Percentiles rank a stretch among this genome's conserved stretches.
Evolutionary conservation across 2,888 invertebrate genomes (phyloP).

Genomic region (Drosophila imparisetae): DNA sequence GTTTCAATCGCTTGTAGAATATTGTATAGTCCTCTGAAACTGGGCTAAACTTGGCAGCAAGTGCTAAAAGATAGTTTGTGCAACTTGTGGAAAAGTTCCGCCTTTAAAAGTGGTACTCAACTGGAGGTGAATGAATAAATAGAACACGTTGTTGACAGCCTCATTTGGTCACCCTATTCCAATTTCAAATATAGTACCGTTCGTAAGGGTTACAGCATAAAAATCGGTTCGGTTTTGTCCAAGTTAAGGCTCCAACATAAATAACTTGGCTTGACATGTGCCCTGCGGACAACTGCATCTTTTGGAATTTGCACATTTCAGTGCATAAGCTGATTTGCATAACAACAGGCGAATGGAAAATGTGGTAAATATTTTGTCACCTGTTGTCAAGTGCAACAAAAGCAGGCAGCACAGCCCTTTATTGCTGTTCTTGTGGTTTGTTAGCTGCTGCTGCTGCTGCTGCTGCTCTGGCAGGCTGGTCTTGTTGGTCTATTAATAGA

Average conservation of each 20-base stretch:
- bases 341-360: slow-evolving; percentile 30
- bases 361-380: slow-evolving; percentile 51
- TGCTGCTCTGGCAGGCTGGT: slow-evolving; percentile 9
- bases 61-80: slow-evolving; percentile 4
- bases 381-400: slow-evolving; percentile 53
- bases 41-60: not conserved
- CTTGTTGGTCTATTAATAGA: slow-evolving; percentile 46
- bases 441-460: slow-evolving; percentile 4
- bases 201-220: not conserved
- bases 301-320: slow-evolving; percentile 31
- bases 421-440: slow-evolving; percentile 1
- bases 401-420: slow-evolving; percentile 13
- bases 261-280: not conserved
- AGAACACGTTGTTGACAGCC: not conserved
- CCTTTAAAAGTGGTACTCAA: not conserved
- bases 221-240: not conserved
- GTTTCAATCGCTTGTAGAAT: not conserved
- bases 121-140: not conserved
- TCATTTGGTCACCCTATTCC: not conserved
- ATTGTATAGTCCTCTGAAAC: not conserved
- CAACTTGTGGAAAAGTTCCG: not conserved
- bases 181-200: not conserved
- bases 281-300: not conserved
- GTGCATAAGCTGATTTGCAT: slow-evolving; percentile 45
- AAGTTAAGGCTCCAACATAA: not conserved